phyloP scores from a whole-genome alignment of 2,888 invertebrate genomes.

The Pterostichus niger region DNA sequence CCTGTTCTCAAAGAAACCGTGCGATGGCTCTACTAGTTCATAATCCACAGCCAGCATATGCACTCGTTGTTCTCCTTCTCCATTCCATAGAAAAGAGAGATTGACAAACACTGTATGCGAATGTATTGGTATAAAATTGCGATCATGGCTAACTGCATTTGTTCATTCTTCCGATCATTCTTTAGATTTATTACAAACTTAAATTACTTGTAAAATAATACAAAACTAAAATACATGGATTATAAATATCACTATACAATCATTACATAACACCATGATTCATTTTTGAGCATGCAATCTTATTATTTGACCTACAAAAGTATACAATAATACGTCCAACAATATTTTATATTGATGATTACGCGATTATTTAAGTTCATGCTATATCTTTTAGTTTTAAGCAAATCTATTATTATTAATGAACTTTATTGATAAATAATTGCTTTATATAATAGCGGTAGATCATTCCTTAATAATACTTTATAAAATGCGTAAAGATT shows the following conservation, averaged over 20 bases:
- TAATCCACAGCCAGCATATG: no score
- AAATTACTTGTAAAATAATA: background rate
- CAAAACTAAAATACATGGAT: background rate
- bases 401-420: slow-evolving; percentile 20
- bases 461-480: background rate
- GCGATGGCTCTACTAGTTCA: slow-evolving; percentile 37
- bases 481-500: background rate
- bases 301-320: background rate
- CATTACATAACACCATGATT: slow-evolving; percentile 31
- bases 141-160: slow-evolving; percentile 45
- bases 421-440: slow-evolving; percentile 38
- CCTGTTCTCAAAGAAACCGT: slow-evolving; percentile 27
- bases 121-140: slow-evolving; percentile 27
- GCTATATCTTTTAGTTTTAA: background rate
- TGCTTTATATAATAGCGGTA: background rate
- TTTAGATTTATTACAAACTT: no score
- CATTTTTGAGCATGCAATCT: background rate
- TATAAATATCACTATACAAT: slow-evolving; percentile 24
- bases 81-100: no score
- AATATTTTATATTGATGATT: background rate
- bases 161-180: background rate
- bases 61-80: background rate
- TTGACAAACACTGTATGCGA: slow-evolving; percentile 1
- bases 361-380: background rate
- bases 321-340: no score